Evolutionary conservation across 2,888 invertebrate species (phyloP).

Genomic region (Bruchidius siliquastri): DNA sequence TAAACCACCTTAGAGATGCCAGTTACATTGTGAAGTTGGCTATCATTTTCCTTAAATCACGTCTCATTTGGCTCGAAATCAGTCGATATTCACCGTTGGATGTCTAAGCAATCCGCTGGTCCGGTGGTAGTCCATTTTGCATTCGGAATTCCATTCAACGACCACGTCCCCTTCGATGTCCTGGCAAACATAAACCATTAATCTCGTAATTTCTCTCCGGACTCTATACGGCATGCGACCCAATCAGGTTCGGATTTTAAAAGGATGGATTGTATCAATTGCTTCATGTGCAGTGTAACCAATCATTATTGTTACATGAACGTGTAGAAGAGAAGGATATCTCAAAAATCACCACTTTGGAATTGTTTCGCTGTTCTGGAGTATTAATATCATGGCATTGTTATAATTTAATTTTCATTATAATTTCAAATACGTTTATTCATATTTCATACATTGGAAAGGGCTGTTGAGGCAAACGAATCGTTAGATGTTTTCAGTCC

Average conservation of each 20-base stretch:
- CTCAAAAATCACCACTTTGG: no score
- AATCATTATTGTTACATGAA: no score
- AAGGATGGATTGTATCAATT: background rate
- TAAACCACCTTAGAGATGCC: background rate
- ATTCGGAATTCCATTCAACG: background rate
- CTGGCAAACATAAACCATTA: background rate
- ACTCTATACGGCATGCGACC: background rate
- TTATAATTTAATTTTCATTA: no score
- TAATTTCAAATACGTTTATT: no score
- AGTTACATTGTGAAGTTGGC: background rate
- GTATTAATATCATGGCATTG: no score
- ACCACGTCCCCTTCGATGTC: background rate
- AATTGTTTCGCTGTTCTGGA: no score
- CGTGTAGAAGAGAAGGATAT: no score
- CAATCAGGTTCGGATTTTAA: background rate
- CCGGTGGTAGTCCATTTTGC: background rate
- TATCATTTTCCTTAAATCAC: background rate
- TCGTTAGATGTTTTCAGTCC: no score
- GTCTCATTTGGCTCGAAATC: background rate
- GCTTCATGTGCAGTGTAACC: no score
- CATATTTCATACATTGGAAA: no score
- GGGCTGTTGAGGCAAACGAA: no score
- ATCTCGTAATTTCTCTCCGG: background rate
- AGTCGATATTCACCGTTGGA: background rate
- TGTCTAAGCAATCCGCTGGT: background rate